phyloP scores from a whole-genome alignment of 2,888 invertebrate species.

The Drosophila anceps region DNA sequence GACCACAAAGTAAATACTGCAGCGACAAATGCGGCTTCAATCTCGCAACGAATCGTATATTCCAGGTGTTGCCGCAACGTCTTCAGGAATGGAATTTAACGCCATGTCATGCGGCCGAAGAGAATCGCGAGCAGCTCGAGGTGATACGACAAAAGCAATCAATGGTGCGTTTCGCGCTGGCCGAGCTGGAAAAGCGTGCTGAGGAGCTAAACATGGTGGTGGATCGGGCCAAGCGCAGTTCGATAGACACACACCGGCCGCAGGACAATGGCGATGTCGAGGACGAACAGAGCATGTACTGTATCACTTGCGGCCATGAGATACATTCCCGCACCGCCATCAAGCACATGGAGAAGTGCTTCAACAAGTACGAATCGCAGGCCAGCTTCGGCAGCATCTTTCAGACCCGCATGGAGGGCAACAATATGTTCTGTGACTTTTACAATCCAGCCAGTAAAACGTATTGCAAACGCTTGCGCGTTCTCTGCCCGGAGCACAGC shows the following conservation, averaged over 20 bases:
- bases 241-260: conserved; percentile 87
- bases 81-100: conserved; percentile 97
- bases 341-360: conserved; percentile 99
- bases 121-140: conserved; percentile 89
- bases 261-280: conserved; percentile 88
- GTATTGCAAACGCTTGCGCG: conserved; percentile 97
- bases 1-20: conserved; percentile 95
- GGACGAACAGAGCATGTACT: conserved; percentile 93
- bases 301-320: conserved; percentile 98
- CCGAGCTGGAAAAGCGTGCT: conserved; percentile 92
- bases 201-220: conserved; percentile 92
- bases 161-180: conserved; percentile 91
- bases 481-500: conserved; percentile 98
- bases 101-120: conserved; percentile 94
- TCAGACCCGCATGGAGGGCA: conserved; percentile 96
- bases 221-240: conserved; percentile 91
- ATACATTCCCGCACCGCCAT: conserved; percentile 96
- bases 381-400: conserved; percentile 98
- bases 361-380: conserved; percentile 98
- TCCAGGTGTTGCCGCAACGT: conserved; percentile 92
- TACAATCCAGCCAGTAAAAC: conserved; percentile 95
- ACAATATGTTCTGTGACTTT: conserved; percentile 99
- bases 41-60: conserved; percentile 93
- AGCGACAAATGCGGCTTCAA: conserved; percentile 95
- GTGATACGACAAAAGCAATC: conserved; percentile 92